Base-by-base conservation (phyloP, 2,797 vertebrate species). In the Alfaro cultratus region DNA sequence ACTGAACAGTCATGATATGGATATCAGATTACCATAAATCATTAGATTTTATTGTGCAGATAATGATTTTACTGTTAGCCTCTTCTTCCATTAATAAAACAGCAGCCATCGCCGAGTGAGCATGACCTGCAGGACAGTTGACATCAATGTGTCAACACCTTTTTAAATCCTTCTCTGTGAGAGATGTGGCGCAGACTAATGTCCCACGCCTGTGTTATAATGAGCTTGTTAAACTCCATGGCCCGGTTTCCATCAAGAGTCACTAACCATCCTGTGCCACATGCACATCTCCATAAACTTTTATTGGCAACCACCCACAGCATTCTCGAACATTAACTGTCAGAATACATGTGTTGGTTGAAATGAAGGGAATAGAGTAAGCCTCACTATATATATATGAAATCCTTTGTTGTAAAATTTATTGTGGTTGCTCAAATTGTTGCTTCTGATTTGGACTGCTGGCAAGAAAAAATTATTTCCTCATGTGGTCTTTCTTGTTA, bases 251-350 rank as follows among this genome's bases (percentile, higher is more conserved):
- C 90, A 92, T 90, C 91, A 94, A 95, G 74, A 93, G 78, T 79
- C 87, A 87, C 89, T 93, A 93, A 94, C 92, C 89, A 95, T 86
- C 91, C 81, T 83, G 85, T 80, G 90, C 83, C 91, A 89, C 77
- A 86, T 85, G 89, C 45, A 88, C 84, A 90, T 96, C 95, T 95
- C 94, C 93, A 95, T 96, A 95, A 94, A 93, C 76, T 88, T 95
- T 95, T 94, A 95, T 94, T 82, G 84, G 91, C 86, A 91, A 87
- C 90, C 88, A 91, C 86, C 90, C 91, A 93, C 92, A 89, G 83
- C 86, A 91, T 91, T 88, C 83, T 77, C 83, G 86, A 87, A 73
- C 82, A 91, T 91, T 93, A 95, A 96, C 94, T 95, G 89, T 91
- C 79, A 80, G 91, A 91, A 88, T 84, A 76, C 83, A 78, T 71